Evolutionary conservation across 1,140 invertebrate genomes (phyloP), one percentile per base, ranked within the genome.

Genomic region (Drosophila ohnishii): DNA sequence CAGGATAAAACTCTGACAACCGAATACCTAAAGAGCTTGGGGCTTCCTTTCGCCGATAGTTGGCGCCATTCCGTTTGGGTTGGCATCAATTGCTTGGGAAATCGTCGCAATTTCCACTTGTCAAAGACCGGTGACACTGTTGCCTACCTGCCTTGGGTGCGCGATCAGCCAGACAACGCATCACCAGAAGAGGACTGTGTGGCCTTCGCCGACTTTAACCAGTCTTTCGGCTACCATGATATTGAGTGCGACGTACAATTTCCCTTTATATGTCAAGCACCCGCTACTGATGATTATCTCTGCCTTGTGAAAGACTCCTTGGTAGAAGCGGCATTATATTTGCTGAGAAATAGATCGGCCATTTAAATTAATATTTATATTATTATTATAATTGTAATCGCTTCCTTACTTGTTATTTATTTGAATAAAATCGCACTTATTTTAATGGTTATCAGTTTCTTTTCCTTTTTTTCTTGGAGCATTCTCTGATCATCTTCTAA

Each of bases 141-240:
- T 19, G 5, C 16, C 11, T 63, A 32, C 11, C 6, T 63, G 8
- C 6, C 25, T 0, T 69, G 65, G 65, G 45, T 62, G 4, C 64
- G 44, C 3, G 1, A 1, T 3, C 10, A 67, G 6, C 64, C 64
- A 14, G 4, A 67, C 13, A 64, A 69, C 22, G 11, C 6, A 5
- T 13, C n/a, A 2, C 47, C 65, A 11, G 30, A 64, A 40, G 66
- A 66, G 50, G 61, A 70, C 37, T 70, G 66, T 35, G 61, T 70
- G 25, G 66, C 32, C 22, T 71, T 57, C 10, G 62, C 42, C 40
- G 28, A 40, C 34, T 28, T 4, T 10, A 63, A 63, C 3, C 13
- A 19, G 2, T 42, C 40, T 9, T 71, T n/a, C 8, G 62, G 62
- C 3, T 71, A 71, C 14, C 50, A 48, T n/a, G 67, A 57, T n/a